Evolutionary conservation across 2,113 vertebrate genomes (phyloP).

Genomic region (Paramormyrops kingsleyae): DNA sequence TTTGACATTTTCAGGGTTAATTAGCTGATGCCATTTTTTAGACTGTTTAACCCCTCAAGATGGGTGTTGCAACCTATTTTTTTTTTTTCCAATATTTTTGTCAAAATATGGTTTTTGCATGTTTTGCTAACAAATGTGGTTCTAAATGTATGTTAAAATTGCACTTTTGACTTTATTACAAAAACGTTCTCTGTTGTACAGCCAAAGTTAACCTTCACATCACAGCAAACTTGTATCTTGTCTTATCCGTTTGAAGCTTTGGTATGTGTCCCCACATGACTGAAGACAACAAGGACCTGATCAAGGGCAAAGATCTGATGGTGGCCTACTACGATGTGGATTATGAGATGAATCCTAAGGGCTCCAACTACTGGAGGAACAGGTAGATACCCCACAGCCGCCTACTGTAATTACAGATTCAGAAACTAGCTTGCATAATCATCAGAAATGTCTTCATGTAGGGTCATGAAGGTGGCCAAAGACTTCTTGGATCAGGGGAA

Average conservation of each 20-base stretch:
- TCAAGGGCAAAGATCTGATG: slow-evolving; percentile 84
- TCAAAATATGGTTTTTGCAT: neutral
- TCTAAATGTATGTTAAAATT: neutral
- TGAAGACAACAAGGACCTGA: slow-evolving; percentile 90
- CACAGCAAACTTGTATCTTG: neutral
- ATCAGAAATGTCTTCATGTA: slow-evolving; percentile 33
- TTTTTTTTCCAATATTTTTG: neutral
- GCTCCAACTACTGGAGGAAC: slow-evolving; percentile 99
- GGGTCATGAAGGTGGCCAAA: slow-evolving; percentile 95
- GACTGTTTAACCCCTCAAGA: neutral
- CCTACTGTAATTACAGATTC: neutral
- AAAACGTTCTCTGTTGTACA: neutral
- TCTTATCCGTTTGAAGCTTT: slow-evolving; percentile 60
- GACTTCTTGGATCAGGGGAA: slow-evolving; percentile 85
- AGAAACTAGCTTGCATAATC: neutral
- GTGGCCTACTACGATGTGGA: slow-evolving; percentile 93
- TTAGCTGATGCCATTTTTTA: neutral
- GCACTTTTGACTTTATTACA: neutral
- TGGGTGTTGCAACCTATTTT: neutral
- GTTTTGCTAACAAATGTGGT: neutral
- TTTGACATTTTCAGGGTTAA: neutral
- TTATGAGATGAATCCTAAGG: slow-evolving; percentile 92
- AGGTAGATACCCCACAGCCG: slow-evolving; percentile 56
- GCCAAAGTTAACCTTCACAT: neutral
- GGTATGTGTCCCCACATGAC: slow-evolving; percentile 96